Evolutionary conservation across 2,888 invertebrate species (phyloP), one percentile per base, ranked within the genome.

Genomic region (Acanthosepion pharaonis): DNA sequence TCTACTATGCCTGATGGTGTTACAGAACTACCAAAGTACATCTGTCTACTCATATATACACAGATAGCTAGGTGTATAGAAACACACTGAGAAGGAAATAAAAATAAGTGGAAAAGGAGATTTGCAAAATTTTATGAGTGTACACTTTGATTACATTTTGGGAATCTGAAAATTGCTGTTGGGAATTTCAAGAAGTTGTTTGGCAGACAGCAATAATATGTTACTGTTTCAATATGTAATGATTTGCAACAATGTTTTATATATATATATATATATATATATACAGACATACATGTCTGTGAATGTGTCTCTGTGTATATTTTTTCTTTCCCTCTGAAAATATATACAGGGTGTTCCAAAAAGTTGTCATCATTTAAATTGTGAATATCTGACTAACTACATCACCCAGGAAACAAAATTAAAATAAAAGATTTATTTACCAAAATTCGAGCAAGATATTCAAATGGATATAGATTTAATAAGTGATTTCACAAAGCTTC

Each of bases 111-210:
- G 33, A 18, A 15, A n/a, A n/a, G 78, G 78, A 18, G 33, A n/a
- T 78, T 78, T 78, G n/a, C n/a, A n/a, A 78, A 78, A 78, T 78
- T 78, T n/a, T 78, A 78, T n/a, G 78, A 78, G n/a, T 78, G 5
- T 78, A n/a, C n/a, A n/a, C 78, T n/a, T 78, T 78, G 78, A 78
- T 78, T 78, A n/a, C 78, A 11, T 78, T n/a, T n/a, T n/a, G 78
- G 78, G 78, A 78, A 78, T 78, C 78, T 11, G n/a, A 78, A 78
- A 78, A 78, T 78, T 78, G 78, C 78, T n/a, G 78, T 78, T 78
- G n/a, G 78, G 78, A 78, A 78, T 78, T 78, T 78, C n/a, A 78
- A 78, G 15, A 78, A 78, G 0, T 9, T n/a, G 78, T 78, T 78
- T 78, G 33, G 78, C 78, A 78, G 78, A 78, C n/a, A 0, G 78